Percentiles rank a stretch among this genome's conserved stretches.
These are phyloP conservation scores for Chaetophractus vellerosus DNA, from an alignment of 2,797 vertebrate species.

Conservation along the genomic window DNA sequence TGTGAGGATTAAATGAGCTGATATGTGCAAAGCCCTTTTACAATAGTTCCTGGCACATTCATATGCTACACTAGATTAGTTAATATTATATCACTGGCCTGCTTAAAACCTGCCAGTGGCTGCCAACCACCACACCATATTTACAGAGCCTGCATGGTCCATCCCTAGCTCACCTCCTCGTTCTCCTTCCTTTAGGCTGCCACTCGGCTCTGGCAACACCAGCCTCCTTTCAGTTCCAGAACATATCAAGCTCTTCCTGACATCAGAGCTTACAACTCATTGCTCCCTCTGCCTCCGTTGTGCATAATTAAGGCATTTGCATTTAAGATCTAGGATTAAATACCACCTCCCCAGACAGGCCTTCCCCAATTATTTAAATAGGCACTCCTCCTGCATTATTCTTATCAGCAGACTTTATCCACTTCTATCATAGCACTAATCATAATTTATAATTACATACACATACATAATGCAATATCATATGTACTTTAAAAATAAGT, in stretches of 20 bases:
- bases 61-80: not conserved
- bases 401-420: constrained; percentile 1
- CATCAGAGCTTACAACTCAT: not conserved
- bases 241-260: not conserved
- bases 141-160: not conserved
- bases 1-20: not conserved
- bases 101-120: not conserved
- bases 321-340: not conserved
- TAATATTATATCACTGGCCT: not conserved
- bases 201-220: not conserved
- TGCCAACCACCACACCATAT: not conserved
- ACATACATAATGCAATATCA: not conserved
- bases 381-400: not conserved
- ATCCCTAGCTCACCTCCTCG: not conserved
- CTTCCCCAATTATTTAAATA: not conserved
- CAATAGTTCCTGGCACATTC: not conserved
- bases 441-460: not conserved
- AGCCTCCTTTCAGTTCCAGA: not conserved
- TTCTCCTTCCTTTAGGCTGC: not conserved
- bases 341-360: not conserved
- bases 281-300: not conserved
- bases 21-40: not conserved
- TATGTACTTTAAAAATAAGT: not conserved
- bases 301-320: not conserved
- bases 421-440: not conserved